These are phyloP conservation scores for Champsocephalus gunnari DNA, from an alignment of 2,797 vertebrate species.

Conservation along the genomic window DNA sequence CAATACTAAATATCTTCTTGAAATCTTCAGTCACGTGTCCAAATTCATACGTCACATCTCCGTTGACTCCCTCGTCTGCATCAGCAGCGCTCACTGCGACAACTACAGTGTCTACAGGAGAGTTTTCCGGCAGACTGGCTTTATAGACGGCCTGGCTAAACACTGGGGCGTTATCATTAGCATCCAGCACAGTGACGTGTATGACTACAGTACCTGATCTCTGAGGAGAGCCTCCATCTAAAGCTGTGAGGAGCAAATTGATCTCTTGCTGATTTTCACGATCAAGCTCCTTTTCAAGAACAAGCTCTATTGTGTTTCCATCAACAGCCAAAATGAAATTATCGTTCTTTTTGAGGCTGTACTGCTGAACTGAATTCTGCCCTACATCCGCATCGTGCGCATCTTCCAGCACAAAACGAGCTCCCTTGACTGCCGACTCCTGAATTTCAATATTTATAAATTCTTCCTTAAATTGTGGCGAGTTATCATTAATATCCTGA, in stretches of 20 bases:
- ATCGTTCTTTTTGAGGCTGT: conserved; percentile 60
- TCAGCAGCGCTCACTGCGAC: conserved; percentile 2
- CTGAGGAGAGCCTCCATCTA: conserved; percentile 51
- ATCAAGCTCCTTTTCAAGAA: conserved; percentile 68
- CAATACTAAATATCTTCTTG: conserved; percentile 63
- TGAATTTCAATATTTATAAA: conserved; percentile 57
- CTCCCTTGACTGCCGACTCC: conserved; percentile 41
- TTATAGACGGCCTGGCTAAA: conserved; percentile 37
- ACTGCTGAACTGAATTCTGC: conserved; percentile 68
- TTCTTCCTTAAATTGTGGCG: conserved; percentile 73
- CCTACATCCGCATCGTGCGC: conserved; percentile 76
- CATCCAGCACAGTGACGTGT: conserved; percentile 56
- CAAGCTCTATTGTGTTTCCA: conserved; percentile 47
- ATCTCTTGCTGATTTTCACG: conserved; percentile 59
- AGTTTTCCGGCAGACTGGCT: conserved; percentile 46
- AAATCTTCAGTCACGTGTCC: conserved; percentile 62
- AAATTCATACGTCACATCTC: conserved; percentile 75
- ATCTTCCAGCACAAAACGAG: conserved; percentile 64
- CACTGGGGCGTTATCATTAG: conserved; percentile 74
- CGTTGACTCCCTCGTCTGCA: conserved; percentile 72
- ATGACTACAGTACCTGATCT: conserved; percentile 54
- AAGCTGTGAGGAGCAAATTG: conserved; percentile 62
- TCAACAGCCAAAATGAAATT: conserved; percentile 59
- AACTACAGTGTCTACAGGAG: background rate
- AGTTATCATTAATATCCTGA: conserved; percentile 85